Percentiles rank a stretch among this genome's conserved stretches.
phyloP scores from a whole-genome alignment of 2,113 vertebrate species.

The Prunella himalayana region DNA sequence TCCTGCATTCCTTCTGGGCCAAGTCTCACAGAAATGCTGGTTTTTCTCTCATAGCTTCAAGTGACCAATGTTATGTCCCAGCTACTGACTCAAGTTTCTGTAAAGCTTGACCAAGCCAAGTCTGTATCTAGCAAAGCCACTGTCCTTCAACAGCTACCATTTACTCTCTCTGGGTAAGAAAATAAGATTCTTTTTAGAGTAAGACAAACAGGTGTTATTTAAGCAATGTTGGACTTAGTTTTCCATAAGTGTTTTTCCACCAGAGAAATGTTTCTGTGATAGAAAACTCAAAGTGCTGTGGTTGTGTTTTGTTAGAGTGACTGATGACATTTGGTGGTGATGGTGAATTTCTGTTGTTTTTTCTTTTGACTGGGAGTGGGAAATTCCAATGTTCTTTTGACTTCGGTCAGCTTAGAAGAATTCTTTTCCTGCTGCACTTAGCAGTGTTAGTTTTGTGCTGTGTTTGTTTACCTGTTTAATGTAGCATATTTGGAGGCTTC shows the following conservation, averaged over 20 bases:
- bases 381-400: neutral
- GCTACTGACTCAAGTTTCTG: slow-evolving; percentile 83
- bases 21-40: neutral
- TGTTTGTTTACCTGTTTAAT: neutral
- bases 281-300: neutral
- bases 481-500: neutral
- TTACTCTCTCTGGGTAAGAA: slow-evolving; percentile 83
- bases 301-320: neutral
- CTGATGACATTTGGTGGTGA: fast-evolving
- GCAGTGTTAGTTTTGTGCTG: neutral
- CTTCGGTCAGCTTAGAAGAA: neutral
- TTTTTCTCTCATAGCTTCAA: slow-evolving; percentile 78
- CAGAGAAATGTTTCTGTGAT: neutral
- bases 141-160: slow-evolving; percentile 82
- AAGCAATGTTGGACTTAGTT: neutral
- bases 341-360: neutral
- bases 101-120: slow-evolving; percentile 84
- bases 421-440: neutral
- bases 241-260: neutral
- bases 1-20: neutral
- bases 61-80: slow-evolving; percentile 91
- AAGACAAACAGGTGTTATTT: neutral
- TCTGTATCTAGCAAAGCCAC: slow-evolving; percentile 81
- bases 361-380: neutral
- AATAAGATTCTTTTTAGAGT: neutral